Evolutionary conservation across 1,140 invertebrate species (phyloP).

Genomic region (Aphis gossypii): DNA sequence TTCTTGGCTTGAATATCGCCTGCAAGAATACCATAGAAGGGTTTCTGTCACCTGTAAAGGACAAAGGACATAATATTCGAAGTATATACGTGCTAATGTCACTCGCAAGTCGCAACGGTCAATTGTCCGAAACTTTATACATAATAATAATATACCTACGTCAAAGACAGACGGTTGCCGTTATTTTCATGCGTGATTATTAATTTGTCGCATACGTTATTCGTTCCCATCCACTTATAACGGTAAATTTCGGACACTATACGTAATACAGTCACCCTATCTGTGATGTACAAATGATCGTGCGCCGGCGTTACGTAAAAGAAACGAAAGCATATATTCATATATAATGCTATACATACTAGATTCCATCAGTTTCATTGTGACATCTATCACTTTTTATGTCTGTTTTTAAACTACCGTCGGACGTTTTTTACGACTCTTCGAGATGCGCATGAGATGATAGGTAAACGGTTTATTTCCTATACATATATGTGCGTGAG

Average conservation of each 20-base stretch:
- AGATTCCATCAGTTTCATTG: not conserved
- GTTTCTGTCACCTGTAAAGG: conserved; percentile 1
- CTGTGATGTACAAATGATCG: not conserved
- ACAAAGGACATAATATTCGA: not conserved
- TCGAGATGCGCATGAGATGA: conserved; percentile 29
- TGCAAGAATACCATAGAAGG: not conserved
- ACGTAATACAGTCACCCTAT: not conserved
- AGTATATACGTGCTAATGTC: not conserved
- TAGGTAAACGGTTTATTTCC: conserved; percentile 10
- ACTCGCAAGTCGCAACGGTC: not conserved
- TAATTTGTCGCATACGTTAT: not conserved
- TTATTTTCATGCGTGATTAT: not conserved
- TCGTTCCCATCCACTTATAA: not conserved
- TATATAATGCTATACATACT: not conserved
- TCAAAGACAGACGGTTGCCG: not conserved
- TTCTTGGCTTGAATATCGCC: not conserved
- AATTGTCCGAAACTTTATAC: not conserved
- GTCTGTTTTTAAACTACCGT: conserved; percentile 4
- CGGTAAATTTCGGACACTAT: not conserved
- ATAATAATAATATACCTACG: not conserved
- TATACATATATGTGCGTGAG: not conserved
- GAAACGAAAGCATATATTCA: not conserved
- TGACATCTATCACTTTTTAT: not conserved
- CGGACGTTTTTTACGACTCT: not conserved
- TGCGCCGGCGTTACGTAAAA: not conserved